Evolutionary conservation across 1,140 invertebrate species (phyloP).

Genomic region (Ceratosolen fusciceps): DNA sequence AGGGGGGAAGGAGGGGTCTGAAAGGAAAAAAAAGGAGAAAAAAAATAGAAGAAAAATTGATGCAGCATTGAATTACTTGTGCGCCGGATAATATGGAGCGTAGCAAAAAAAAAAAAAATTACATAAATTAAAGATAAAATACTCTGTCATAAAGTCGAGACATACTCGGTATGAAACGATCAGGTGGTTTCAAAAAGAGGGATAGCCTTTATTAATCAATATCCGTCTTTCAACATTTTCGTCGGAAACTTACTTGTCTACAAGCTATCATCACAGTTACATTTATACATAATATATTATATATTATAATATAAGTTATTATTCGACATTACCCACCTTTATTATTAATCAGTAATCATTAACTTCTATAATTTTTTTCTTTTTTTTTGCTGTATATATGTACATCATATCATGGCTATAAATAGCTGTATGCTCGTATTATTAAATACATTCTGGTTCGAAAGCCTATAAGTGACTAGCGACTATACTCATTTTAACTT

Average conservation of each 20-base stretch:
- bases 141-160: constrained; percentile 37
- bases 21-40: constrained; percentile 21
- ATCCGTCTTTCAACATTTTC: constrained; percentile 44
- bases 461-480: constrained; percentile 66
- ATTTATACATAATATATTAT: constrained; percentile 60
- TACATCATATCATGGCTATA: constrained; percentile 65
- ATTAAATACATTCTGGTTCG: constrained; percentile 68
- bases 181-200: constrained; percentile 1
- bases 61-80: constrained; percentile 38
- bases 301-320: constrained; percentile 55
- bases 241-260: constrained; percentile 63
- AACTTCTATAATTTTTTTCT: constrained; percentile 53
- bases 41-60: constrained; percentile 23
- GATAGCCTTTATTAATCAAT: constrained; percentile 25
- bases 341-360: constrained; percentile 51
- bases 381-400: constrained; percentile 63
- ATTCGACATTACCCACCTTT: constrained; percentile 50
- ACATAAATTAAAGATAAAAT: constrained; percentile 45
- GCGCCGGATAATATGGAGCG: constrained; percentile 41
- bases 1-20: no score
- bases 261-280: constrained; percentile 71
- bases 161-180: constrained; percentile 1
- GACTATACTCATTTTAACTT: constrained; percentile 46
- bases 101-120: constrained; percentile 43
- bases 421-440: constrained; percentile 62